phyloP scores from a whole-genome alignment of 2,888 invertebrate genomes.

The Xestoiulus laeticollis region DNA sequence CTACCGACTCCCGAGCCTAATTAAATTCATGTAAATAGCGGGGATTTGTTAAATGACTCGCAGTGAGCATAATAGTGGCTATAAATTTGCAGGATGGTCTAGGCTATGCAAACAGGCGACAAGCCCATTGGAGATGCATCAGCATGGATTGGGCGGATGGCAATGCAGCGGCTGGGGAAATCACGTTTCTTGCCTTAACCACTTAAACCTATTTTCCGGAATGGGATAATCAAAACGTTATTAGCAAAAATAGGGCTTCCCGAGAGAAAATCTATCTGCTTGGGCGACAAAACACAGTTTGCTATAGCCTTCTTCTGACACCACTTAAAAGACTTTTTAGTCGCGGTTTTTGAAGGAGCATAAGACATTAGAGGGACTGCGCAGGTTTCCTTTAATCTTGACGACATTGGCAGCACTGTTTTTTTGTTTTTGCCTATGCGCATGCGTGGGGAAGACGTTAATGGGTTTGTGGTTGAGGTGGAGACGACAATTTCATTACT shows the following conservation, averaged over 20 bases:
- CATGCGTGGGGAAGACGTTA: too few species aligned
- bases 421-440: too few species aligned
- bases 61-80: background rate
- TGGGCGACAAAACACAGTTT: too few species aligned
- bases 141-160: too few species aligned
- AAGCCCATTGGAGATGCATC: background rate
- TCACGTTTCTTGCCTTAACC: background rate
- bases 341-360: too few species aligned
- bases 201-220: background rate
- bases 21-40: conserved; percentile 32
- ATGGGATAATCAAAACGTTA: background rate
- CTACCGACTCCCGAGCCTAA: background rate
- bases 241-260: background rate
- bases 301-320: too few species aligned
- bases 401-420: too few species aligned
- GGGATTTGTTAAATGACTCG: conserved; percentile 37
- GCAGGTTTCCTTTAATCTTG: too few species aligned
- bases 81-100: background rate
- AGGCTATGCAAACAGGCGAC: background rate
- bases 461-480: too few species aligned
- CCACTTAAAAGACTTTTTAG: too few species aligned
- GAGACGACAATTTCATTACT: too few species aligned
- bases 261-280: background rate
- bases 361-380: too few species aligned
- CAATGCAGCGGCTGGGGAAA: background rate